phyloP scores from a whole-genome alignment of 1,140 invertebrate species.

The Panonychus citri region DNA sequence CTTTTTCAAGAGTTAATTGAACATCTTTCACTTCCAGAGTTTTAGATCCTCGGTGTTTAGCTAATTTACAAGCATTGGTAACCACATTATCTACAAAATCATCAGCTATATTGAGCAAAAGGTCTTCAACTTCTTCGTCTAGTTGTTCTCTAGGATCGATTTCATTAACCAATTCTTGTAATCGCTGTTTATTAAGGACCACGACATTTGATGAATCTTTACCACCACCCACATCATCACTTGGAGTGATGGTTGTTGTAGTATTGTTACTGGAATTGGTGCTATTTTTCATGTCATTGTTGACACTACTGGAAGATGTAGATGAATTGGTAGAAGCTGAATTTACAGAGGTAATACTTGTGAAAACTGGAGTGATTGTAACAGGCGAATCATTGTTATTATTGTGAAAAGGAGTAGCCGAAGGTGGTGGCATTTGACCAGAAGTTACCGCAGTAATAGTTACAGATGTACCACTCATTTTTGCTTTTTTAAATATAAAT shows the following conservation, averaged over 20 bases:
- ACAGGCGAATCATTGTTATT: neutral
- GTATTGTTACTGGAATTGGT: neutral
- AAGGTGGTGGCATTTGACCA: neutral
- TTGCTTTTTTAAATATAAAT: too few species aligned
- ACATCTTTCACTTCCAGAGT: constrained; percentile 84
- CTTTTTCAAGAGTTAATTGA: constrained; percentile 76
- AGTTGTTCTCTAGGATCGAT: constrained; percentile 81
- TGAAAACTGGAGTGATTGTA: neutral
- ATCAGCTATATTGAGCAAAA: constrained; percentile 72
- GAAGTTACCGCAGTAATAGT: neutral
- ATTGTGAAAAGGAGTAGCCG: neutral
- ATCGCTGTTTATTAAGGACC: constrained; percentile 53
- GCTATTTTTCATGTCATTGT: too few species aligned
- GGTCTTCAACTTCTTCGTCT: constrained; percentile 90
- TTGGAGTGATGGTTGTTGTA: neutral
- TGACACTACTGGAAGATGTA: neutral
- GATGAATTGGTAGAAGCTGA: neutral
- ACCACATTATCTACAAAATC: constrained; percentile 57
- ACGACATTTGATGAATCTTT: neutral
- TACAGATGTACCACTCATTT: neutral
- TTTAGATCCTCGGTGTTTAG: constrained; percentile 71
- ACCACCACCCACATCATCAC: neutral
- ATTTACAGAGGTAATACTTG: neutral
- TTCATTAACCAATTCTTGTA: constrained; percentile 75
- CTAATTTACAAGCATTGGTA: constrained; percentile 59